These are phyloP conservation scores for Diplolepis rosae DNA, from an alignment of 2,888 invertebrate species.

Conservation along the genomic window DNA sequence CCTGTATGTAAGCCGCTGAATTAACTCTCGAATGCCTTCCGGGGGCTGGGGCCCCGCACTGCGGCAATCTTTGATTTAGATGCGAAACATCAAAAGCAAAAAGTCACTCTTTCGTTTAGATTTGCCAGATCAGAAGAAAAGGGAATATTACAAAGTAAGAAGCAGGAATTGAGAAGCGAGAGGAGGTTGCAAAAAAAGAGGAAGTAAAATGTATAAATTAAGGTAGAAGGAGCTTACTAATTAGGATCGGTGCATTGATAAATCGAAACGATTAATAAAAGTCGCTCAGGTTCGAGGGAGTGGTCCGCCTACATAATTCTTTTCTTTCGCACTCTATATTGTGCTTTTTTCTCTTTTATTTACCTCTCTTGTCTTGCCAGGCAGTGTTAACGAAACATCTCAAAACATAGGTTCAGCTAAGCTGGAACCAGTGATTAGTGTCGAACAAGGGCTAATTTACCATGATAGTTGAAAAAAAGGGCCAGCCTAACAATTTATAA, in stretches of 20 bases:
- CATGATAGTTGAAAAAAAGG: neutral
- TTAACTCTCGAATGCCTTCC: constrained; percentile 36
- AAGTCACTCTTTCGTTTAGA: neutral
- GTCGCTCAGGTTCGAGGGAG: constrained; percentile 60
- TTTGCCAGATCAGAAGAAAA: neutral
- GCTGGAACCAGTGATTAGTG: neutral
- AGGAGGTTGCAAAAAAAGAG: constrained; percentile 15
- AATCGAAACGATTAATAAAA: constrained; percentile 65
- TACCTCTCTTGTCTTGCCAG: constrained; percentile 13
- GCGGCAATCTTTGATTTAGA: constrained; percentile 45
- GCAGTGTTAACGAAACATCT: constrained; percentile 14
- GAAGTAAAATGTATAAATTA: constrained; percentile 44
- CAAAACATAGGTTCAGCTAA: constrained; percentile 2
- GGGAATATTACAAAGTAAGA: neutral
- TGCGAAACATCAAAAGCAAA: constrained; percentile 20
- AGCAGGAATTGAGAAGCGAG: neutral
- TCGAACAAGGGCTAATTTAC: neutral
- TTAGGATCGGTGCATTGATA: constrained; percentile 63
- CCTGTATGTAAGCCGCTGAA: constrained; percentile 9
- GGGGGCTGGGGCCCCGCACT: constrained; percentile 43
- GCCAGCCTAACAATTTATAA: neutral
- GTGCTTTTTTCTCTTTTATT: constrained; percentile 31
- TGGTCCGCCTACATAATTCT: constrained; percentile 58
- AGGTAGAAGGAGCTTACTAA: constrained; percentile 55
- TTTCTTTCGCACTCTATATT: constrained; percentile 38